Conservation (phyloP, 2,888 invertebrate species). For the Phymatocera aterrima region DNA sequence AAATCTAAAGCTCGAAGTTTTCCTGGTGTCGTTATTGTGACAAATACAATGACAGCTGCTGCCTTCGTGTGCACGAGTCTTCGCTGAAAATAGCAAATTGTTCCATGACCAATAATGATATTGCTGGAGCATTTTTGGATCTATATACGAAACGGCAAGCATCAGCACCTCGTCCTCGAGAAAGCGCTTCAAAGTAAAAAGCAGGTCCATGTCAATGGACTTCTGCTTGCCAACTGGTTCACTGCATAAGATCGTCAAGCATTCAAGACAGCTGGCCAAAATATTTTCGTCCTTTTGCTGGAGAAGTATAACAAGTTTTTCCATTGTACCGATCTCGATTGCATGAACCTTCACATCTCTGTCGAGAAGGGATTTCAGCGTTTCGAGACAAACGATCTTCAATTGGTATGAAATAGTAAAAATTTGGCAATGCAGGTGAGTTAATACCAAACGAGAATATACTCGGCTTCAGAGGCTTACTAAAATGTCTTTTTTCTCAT, state of each 20-base stretch:
- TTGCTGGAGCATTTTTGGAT: background rate
- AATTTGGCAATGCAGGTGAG: background rate
- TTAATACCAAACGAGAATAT: background rate
- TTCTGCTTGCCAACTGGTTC: slow-evolving; percentile 69
- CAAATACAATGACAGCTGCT: slow-evolving; percentile 56
- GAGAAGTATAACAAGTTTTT: slow-evolving; percentile 66
- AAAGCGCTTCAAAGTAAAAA: slow-evolving; percentile 64
- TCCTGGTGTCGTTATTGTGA: slow-evolving; percentile 58
- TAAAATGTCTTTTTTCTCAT: slow-evolving; percentile 67
- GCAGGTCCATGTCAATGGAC: slow-evolving; percentile 67
- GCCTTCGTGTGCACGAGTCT: slow-evolving; percentile 55
- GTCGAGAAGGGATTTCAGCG: slow-evolving; percentile 70
- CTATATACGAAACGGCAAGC: slow-evolving; percentile 51
- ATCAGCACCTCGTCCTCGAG: slow-evolving; percentile 66
- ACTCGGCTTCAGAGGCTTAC: slow-evolving; percentile 47
- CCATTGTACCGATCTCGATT: slow-evolving; percentile 68
- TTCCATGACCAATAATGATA: background rate
- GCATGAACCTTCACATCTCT: slow-evolving; percentile 70
- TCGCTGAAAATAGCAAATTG: slow-evolving; percentile 53
- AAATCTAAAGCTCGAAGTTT: slow-evolving; percentile 56
- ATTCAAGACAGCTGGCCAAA: slow-evolving; percentile 63
- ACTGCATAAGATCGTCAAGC: slow-evolving; percentile 67
- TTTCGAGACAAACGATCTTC: slow-evolving; percentile 68
- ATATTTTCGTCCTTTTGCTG: slow-evolving; percentile 62
- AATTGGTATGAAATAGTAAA: background rate